Evolutionary conservation across 1,140 invertebrate genomes (phyloP), one percentile per base, ranked within the genome.

Genomic region (Trachelipus rathkii): DNA sequence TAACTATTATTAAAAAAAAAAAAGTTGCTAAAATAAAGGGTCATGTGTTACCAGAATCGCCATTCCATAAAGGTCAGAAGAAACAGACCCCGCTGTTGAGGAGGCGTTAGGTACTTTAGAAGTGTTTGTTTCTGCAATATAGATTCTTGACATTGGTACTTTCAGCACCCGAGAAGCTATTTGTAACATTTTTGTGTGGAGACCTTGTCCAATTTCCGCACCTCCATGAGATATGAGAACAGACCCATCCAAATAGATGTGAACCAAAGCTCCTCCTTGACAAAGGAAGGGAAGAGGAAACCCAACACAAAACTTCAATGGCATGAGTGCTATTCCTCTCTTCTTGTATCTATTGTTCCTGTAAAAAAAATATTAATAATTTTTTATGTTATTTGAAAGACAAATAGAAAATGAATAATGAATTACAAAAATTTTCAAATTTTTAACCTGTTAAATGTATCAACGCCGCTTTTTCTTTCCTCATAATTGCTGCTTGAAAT

Each of bases 131-230:
- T 97, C 95, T 71, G 88, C 88, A 24, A 95, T 94, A 83, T 95
- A 91, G 82, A 98, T 95, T 82, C 91, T 89, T 0, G 90, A 88
- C 8, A 88, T 84, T 45, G 93, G 89, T 21, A 96, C 89, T 50
- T 88, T 89, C 4, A 98, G 85, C 6, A 88, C 88, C 79, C 90
- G 9, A 13, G 72, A 73, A 13, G 72, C 72, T 45, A 73, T 45
- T 88, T 97, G 94, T 75, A 95, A 91, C 91, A 96, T 95, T 87
- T 97, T 98, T 0, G 94, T 97, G 82, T 97, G 93, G 0, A 98
- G 85, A 2, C 96, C 96, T 87, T 98, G 96, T 0, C 96, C 96
- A 92, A 98, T 97, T 88, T 98, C 96, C 23, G 92, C 92, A 19
- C 95, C 96, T 67, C 93, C 94, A 84, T 97, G 95, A 46, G 90